Conservation (phyloP, 2,113 vertebrate genomes). For the Polypterus senegalus region DNA sequence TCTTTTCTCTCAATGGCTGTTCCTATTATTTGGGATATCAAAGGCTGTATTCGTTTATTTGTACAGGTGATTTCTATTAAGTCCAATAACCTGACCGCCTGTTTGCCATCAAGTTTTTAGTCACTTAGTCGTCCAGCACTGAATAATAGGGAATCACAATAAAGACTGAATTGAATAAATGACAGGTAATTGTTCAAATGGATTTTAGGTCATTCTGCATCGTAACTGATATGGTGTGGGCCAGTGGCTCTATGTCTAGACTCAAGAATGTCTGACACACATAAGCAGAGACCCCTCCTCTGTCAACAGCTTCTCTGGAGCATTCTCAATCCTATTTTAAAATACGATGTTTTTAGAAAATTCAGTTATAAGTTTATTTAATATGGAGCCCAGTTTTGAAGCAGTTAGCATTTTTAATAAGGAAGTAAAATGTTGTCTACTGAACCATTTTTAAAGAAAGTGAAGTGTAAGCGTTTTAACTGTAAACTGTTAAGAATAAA, state of each 20-base stretch:
- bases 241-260: slow-evolving; percentile 11
- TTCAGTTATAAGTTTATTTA: no score
- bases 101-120: slow-evolving; percentile 24
- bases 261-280: neutral
- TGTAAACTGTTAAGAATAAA: no score
- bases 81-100: slow-evolving; percentile 36
- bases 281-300: no score
- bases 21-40: slow-evolving; percentile 42
- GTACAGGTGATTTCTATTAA: slow-evolving; percentile 63
- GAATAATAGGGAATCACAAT: slow-evolving; percentile 20
- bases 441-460: no score
- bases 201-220: slow-evolving; percentile 16
- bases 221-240: slow-evolving; percentile 22
- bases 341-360: no score
- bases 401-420: no score
- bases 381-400: no score
- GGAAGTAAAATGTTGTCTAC: no score
- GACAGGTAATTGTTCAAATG: slow-evolving; percentile 20
- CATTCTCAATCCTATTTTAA: no score
- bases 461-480: no score
- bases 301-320: no score
- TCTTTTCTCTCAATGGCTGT: slow-evolving; percentile 38
- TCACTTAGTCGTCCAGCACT: slow-evolving; percentile 21
- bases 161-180: slow-evolving; percentile 24
- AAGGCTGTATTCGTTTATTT: slow-evolving; percentile 47